Evolutionary conservation across 2,888 invertebrate genomes (phyloP).

Genomic region (Griposia aprilina): DNA sequence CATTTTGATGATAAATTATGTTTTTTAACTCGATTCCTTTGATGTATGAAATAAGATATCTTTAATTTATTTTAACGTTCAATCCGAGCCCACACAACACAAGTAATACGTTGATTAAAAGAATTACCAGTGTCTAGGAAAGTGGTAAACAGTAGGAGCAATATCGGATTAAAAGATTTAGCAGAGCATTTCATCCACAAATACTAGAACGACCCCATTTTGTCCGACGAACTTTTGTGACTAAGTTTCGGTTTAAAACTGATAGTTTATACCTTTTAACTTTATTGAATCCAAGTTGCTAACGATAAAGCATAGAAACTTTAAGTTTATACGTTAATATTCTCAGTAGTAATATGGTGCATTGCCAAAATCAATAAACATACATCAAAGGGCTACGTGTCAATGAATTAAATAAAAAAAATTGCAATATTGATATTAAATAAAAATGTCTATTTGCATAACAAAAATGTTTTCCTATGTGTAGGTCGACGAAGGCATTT

Average conservation of each 20-base stretch:
- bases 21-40: constrained; percentile 19
- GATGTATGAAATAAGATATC: constrained; percentile 27
- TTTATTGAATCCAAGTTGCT: constrained; percentile 37
- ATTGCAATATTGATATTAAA: too few relatives aligned
- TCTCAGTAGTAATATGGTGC: background rate
- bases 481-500: too few relatives aligned
- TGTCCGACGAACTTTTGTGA: constrained; percentile 27
- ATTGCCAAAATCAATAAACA: background rate
- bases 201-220: constrained; percentile 43
- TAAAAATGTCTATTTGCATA: too few relatives aligned
- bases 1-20: constrained; percentile 18
- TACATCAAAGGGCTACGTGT: too few relatives aligned
- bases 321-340: constrained; percentile 9
- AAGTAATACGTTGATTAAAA: constrained; percentile 17
- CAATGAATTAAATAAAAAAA: too few relatives aligned
- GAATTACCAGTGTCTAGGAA: background rate
- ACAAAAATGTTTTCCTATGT: too few relatives aligned
- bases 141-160: constrained; percentile 21
- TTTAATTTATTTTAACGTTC: background rate
- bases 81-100: background rate
- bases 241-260: constrained; percentile 28
- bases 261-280: constrained; percentile 44
- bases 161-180: constrained; percentile 34
- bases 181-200: constrained; percentile 19
- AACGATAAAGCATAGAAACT: constrained; percentile 11